Evolutionary conservation across 2,797 vertebrate genomes (phyloP).

Genomic region (Choloepus didactylus): DNA sequence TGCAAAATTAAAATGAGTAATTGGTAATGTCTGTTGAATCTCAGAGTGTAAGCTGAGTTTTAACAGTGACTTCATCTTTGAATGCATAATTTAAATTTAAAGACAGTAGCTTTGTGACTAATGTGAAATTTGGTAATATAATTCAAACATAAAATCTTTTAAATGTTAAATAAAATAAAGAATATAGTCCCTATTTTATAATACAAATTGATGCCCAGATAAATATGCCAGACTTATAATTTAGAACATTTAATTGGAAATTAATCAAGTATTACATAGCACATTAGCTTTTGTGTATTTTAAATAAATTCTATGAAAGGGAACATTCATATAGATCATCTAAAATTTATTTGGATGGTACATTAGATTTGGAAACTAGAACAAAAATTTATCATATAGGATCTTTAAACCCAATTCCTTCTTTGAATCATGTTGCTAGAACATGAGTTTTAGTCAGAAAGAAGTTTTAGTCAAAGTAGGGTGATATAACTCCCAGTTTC

Average conservation of each 20-base stretch:
- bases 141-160: constrained; percentile 85
- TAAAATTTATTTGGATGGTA: constrained; percentile 63
- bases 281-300: constrained; percentile 35
- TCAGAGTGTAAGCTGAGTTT: constrained; percentile 79
- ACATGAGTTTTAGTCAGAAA: neutral
- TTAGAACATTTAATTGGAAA: constrained; percentile 32
- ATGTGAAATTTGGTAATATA: constrained; percentile 84
- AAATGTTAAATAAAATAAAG: constrained; percentile 18
- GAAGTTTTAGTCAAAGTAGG: neutral
- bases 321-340: constrained; percentile 65
- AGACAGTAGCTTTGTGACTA: constrained; percentile 85
- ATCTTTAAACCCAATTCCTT: constrained; percentile 44
- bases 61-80: constrained; percentile 84
- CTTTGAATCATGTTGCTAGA: constrained; percentile 58
- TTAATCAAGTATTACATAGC: constrained; percentile 58
- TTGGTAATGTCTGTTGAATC: constrained; percentile 81
- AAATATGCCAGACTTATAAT: constrained; percentile 44
- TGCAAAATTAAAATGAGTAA: constrained; percentile 85
- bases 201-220: constrained; percentile 44
- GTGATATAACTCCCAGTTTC: constrained; percentile 36
- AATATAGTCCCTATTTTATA: neutral
- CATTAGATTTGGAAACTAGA: constrained; percentile 65
- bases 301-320: constrained; percentile 58
- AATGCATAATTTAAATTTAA: constrained; percentile 86
- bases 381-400: constrained; percentile 38